These are phyloP conservation scores for Darevskia mixta DNA, from an alignment of 2,797 vertebrate species.

Conservation along the genomic window DNA sequence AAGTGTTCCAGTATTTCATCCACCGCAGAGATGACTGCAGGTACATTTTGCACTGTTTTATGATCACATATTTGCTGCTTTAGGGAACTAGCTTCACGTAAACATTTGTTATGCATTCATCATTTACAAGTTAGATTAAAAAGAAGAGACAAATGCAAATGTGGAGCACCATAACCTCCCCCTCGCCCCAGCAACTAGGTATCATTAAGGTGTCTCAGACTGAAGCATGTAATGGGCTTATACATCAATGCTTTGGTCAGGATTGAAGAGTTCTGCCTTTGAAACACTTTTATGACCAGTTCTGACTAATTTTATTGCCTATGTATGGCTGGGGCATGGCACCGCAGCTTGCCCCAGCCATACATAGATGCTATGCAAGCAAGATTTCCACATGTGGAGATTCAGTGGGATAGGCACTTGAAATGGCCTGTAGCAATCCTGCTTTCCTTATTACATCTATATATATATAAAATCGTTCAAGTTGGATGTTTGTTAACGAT, in stretches of 20 bases:
- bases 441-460: too few species aligned
- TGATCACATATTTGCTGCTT: background rate
- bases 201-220: background rate
- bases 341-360: background rate
- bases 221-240: background rate
- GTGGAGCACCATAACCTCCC: background rate
- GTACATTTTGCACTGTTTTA: constrained; percentile 63
- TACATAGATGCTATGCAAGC: background rate
- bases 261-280: background rate
- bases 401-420: background rate
- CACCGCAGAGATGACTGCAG: constrained; percentile 70
- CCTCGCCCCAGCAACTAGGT: background rate
- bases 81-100: background rate
- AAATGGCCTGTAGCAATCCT: background rate
- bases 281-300: background rate
- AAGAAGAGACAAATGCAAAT: background rate
- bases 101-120: background rate
- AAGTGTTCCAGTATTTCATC: constrained; percentile 55
- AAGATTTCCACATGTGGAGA: background rate
- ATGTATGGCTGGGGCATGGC: background rate
- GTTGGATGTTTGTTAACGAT: too few species aligned
- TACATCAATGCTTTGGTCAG: background rate
- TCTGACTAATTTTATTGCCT: background rate
- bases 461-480: too few species aligned
- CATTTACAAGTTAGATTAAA: background rate